Base-by-base conservation (phyloP, 2,797 vertebrate species). In the Tiaroga cobitis region DNA sequence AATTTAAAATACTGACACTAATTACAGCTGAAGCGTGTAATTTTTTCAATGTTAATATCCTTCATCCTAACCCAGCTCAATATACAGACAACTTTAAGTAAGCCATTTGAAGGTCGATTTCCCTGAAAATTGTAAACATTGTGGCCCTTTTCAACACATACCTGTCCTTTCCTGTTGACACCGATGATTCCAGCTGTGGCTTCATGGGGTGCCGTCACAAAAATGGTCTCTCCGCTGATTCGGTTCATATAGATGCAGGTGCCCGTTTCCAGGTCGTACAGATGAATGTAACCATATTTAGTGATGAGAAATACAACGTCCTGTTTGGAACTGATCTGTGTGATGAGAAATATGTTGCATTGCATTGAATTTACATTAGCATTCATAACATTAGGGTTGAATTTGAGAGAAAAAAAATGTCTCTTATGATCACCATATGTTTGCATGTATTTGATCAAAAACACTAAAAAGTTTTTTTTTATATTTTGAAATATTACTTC, bases 191-290 rank as follows among this genome's bases (percentile, higher is more conserved):
- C 98, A 73, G 98, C 96, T 8, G 98, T 99, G 84, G 98, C 97
- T 93, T 99, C 98, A 5, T 99, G 98, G 67, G 97, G 96, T 13
- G 98, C 98, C 0, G 98, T 99, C 80, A 99, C 98, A 89, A 99
- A 99, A 93, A 99, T 99, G 79, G 98, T 99, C 92, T 99, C 98
- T 54, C 98, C 98, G 69, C 98, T 99, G 92, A 99, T 99, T 90
- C 98, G 95, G 92, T 99, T 99, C 98, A 99, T 99, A 93, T 99
- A 99, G 93, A 99, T 99, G 88, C 98, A 99, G 90, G 98, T 99
- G 73, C 98, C 98, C 0, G 98, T 99, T 93, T 99, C 98, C 92
- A 99, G 94, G 91, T 99, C 98, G 80, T 99, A 99, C 78, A 99
- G 93, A 89, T 99, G 98, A 91, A 99, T 99, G 90, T 99, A 99